Conservation (phyloP, 2,888 invertebrate species). For the Macroteleia sp. region DNA sequence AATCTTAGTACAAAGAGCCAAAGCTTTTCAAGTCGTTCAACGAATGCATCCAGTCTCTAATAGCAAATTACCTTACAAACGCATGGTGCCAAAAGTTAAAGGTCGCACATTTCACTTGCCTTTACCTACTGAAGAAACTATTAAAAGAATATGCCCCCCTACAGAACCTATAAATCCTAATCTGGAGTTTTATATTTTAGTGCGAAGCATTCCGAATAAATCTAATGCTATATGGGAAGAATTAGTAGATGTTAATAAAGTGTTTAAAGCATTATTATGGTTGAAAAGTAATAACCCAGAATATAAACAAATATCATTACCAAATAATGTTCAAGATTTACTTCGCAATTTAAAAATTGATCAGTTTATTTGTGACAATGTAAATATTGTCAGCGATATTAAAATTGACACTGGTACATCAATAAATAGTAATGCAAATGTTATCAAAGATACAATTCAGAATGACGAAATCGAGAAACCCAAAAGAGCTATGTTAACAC, state of each 20-base stretch:
- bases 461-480: too few relatives aligned
- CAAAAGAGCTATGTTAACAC: too few relatives aligned
- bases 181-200: slow-evolving; percentile 4
- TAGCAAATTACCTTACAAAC: slow-evolving; percentile 4
- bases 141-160: slow-evolving; percentile 72
- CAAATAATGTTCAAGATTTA: too few relatives aligned
- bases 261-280: too few relatives aligned
- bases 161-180: slow-evolving; percentile 69
- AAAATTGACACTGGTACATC: too few relatives aligned
- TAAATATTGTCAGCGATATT: too few relatives aligned
- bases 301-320: too few relatives aligned
- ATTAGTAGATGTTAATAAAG: slow-evolving; percentile 1
- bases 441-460: too few relatives aligned
- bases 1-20: slow-evolving; percentile 19
- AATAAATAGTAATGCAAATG: too few relatives aligned
- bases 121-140: slow-evolving; percentile 64
- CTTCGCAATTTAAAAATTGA: too few relatives aligned
- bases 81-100: slow-evolving; percentile 7
- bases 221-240: neutral
- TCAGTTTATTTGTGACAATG: too few relatives aligned
- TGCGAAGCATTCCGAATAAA: slow-evolving; percentile 5
- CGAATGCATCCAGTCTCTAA: slow-evolving; percentile 68
- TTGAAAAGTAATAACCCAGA: too few relatives aligned
- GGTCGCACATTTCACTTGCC: slow-evolving; percentile 8
- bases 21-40: slow-evolving; percentile 62